Base-by-base conservation (phyloP, 2,113 vertebrate genomes). In the Beaufortia kweichowensis region DNA sequence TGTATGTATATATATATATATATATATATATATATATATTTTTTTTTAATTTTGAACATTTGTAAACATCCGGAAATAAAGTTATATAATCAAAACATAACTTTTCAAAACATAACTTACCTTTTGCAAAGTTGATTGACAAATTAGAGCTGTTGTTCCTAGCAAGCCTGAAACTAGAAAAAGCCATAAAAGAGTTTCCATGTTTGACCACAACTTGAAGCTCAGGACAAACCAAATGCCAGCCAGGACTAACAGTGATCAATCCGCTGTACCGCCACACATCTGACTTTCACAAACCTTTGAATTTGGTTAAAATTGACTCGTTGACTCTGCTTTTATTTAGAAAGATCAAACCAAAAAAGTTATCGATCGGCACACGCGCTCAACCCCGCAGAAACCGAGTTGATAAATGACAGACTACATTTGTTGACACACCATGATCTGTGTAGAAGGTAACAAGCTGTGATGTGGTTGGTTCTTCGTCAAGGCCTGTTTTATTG, bases 121-220 rank as follows among this genome's bases (percentile, higher is more conserved):
- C 88, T 89, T 77, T 14, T 85, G 85, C 70, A 81, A 21, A 31
- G 65, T 77, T 59, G 65, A 79, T 82, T 84, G 86, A 84, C 81
- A 86, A 82, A 33, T 84, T 67, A 88, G 66, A 81, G 84, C 69
- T 2, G 61, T 35, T 39, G 68, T 24, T 23, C 74, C 81, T 77
- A 87, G 77, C 80, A 55, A 41, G 73, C 87, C 72, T 12, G 86
- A 69, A 81, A 88, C 84, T 74, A 90, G 81, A 84, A 80, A 83
- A 19, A 90, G 28, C 50, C 81, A 77, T 79, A 76, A 39, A 75
- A 79, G 73, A 66, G 84, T 85, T 83, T 66, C 5, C 89, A 89
- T 91, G 79, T 86, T 86, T 84, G 63, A 62, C 41, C 53, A 69
- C 76, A 87, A 77, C 79, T 66, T 78, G 77, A 81, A 79, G 10